A percentile compares a stretch with the other conserved stretches of the same genome.
phyloP scores from a whole-genome alignment of 2,888 invertebrate species.

The Pycnomerus fuliginosus region DNA sequence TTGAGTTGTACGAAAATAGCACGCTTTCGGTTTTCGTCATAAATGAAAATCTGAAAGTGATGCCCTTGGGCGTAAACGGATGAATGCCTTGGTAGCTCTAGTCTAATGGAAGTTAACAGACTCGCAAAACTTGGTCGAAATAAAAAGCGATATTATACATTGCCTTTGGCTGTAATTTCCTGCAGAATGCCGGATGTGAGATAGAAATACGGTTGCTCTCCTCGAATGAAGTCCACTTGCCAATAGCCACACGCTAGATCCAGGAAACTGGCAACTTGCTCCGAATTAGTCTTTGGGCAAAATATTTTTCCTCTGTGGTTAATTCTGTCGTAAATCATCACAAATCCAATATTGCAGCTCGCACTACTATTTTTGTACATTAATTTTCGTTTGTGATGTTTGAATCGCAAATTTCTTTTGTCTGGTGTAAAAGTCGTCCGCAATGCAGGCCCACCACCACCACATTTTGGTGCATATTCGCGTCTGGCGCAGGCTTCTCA shows the following conservation, averaged over 20 bases:
- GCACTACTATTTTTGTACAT: no score
- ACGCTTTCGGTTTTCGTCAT: background rate
- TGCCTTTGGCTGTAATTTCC: constrained; percentile 38
- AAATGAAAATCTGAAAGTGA: constrained; percentile 16
- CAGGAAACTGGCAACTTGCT: no score
- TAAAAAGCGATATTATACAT: constrained; percentile 33
- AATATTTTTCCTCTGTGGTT: no score
- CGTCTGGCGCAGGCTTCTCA: constrained; percentile 23
- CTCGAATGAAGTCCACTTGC: constrained; percentile 17
- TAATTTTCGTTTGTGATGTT: constrained; percentile 26
- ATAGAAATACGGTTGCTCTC: constrained; percentile 16
- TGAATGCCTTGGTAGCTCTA: constrained; percentile 15
- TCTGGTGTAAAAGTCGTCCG: constrained; percentile 26
- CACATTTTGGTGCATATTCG: constrained; percentile 24
- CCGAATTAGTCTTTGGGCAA: no score
- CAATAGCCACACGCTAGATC: no score
- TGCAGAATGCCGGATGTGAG: constrained; percentile 28
- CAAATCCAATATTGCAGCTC: no score
- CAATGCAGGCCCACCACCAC: constrained; percentile 30
- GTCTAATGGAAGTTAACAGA: constrained; percentile 23
- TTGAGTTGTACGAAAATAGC: constrained; percentile 14
- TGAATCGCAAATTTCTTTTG: constrained; percentile 25
- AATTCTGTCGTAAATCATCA: no score
- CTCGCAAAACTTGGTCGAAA: constrained; percentile 16
- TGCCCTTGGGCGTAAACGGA: constrained; percentile 11